Percentiles rank a stretch among this genome's conserved stretches.
phyloP scores from a whole-genome alignment of 2,113 vertebrate species.

The Pardalotus punctatus region DNA sequence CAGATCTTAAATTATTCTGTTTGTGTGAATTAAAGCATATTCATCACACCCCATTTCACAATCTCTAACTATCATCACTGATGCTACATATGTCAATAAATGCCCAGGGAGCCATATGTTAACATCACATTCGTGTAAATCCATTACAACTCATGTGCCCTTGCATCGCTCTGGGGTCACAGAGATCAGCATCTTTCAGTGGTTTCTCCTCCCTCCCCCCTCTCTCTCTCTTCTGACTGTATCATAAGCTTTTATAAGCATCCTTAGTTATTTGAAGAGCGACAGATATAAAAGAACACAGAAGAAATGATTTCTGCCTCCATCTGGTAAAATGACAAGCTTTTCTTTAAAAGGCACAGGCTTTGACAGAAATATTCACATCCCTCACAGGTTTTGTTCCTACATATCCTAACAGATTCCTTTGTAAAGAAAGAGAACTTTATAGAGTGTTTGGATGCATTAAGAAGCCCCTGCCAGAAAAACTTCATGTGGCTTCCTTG shows the following conservation, averaged over 20 bases:
- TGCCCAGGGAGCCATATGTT: not conserved
- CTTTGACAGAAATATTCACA: not conserved
- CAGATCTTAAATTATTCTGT: not conserved
- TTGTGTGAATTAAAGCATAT: not conserved
- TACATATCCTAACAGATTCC: not conserved
- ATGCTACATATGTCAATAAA: not conserved
- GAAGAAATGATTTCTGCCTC: not conserved
- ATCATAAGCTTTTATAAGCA: not conserved
- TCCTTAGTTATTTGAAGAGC: not conserved
- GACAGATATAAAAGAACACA: not conserved
- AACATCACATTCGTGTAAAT: not conserved
- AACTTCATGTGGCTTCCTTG: not conserved
- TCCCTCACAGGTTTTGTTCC: not conserved
- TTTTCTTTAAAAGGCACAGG: not conserved
- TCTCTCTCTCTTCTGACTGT: not conserved
- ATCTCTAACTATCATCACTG: not conserved
- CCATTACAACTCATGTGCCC: not conserved
- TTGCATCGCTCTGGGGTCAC: not conserved
- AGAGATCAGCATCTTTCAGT: not conserved
- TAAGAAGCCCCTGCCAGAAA: not conserved
- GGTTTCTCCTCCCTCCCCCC: not conserved
- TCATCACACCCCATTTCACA: not conserved
- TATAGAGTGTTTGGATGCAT: not conserved
- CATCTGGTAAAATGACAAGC: not conserved
- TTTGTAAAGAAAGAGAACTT: not conserved